A percentile compares a stretch with the other conserved stretches of the same genome.
Evolutionary conservation across 2,797 vertebrate species (phyloP).

Genomic region (Diglossa cyanea): DNA sequence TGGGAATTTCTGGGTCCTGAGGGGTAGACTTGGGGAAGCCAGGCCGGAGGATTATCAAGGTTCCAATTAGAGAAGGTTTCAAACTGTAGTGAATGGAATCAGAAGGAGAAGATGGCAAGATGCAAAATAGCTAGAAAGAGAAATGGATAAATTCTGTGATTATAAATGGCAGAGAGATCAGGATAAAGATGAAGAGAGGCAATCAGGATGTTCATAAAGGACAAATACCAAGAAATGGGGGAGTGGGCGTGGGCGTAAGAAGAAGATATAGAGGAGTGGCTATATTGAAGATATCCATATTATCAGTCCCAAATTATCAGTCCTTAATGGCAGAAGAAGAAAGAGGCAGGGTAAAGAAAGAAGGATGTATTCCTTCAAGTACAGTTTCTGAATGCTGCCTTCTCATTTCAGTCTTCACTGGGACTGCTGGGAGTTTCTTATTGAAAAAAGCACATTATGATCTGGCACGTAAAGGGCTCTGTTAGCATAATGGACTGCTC

Average conservation of each 20-base stretch:
- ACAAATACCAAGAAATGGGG: neutral
- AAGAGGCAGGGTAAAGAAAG: neutral
- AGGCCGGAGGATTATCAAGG: neutral
- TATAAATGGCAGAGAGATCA: neutral
- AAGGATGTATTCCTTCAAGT: neutral
- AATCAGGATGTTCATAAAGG: neutral
- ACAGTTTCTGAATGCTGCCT: neutral
- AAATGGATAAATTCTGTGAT: neutral
- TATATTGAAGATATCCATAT: neutral
- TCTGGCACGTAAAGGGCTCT: neutral
- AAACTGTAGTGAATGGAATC: neutral
- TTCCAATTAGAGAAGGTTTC: neutral
- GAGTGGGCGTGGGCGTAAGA: fast-evolving
- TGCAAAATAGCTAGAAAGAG: neutral
- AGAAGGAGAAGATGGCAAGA: neutral
- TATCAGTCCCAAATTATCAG: neutral
- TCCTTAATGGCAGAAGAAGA: neutral
- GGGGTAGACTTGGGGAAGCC: fast-evolving
- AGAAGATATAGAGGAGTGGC: neutral
- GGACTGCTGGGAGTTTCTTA: neutral
- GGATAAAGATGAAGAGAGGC: neutral
- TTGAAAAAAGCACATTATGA: neutral
- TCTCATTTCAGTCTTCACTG: neutral
- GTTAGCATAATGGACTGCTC: neutral
- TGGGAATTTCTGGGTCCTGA: neutral